phyloP scores from a whole-genome alignment of 2,888 invertebrate genomes.

The Agrypnus murinus region DNA sequence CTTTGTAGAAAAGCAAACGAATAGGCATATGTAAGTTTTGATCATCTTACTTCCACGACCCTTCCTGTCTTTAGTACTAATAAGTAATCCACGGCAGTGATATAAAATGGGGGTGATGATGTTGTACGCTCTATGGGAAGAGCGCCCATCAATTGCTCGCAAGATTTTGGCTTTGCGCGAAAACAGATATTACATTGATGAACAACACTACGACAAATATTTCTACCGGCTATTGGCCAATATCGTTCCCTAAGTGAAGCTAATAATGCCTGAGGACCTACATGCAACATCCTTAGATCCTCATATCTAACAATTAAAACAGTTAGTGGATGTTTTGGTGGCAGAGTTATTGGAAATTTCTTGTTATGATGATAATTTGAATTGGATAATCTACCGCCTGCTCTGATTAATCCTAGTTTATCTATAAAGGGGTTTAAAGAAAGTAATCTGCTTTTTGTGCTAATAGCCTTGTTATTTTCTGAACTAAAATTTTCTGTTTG shows the following conservation, averaged over 20 bases:
- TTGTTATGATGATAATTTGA: slow-evolving; percentile 25
- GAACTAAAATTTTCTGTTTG: background rate
- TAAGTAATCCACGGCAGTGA: slow-evolving; percentile 58
- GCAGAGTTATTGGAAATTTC: slow-evolving; percentile 46
- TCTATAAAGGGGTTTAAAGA: slow-evolving; percentile 54
- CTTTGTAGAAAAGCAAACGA: slow-evolving; percentile 55
- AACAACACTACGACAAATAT: slow-evolving; percentile 49
- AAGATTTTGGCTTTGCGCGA: slow-evolving; percentile 48
- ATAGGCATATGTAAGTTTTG: slow-evolving; percentile 56
- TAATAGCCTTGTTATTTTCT: background rate
- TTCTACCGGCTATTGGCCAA: slow-evolving; percentile 58
- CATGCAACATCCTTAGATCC: slow-evolving; percentile 43
- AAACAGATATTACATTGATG: slow-evolving; percentile 54
- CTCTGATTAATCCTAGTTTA: slow-evolving; percentile 37
- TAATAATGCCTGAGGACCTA: slow-evolving; percentile 45
- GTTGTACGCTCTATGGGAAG: slow-evolving; percentile 54
- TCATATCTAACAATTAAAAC: slow-evolving; percentile 44
- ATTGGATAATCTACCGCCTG: slow-evolving; percentile 40
- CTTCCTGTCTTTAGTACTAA: slow-evolving; percentile 57
- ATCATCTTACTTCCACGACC: slow-evolving; percentile 43
- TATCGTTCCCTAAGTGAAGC: slow-evolving; percentile 46
- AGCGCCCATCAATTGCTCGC: slow-evolving; percentile 56
- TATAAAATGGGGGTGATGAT: slow-evolving; percentile 53
- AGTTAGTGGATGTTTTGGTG: slow-evolving; percentile 41
- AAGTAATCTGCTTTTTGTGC: slow-evolving; percentile 26